A percentile compares a stretch with the other conserved stretches of the same genome.
Evolutionary conservation across 1,140 invertebrate species (phyloP).

Genomic region (Hyles vespertilio): DNA sequence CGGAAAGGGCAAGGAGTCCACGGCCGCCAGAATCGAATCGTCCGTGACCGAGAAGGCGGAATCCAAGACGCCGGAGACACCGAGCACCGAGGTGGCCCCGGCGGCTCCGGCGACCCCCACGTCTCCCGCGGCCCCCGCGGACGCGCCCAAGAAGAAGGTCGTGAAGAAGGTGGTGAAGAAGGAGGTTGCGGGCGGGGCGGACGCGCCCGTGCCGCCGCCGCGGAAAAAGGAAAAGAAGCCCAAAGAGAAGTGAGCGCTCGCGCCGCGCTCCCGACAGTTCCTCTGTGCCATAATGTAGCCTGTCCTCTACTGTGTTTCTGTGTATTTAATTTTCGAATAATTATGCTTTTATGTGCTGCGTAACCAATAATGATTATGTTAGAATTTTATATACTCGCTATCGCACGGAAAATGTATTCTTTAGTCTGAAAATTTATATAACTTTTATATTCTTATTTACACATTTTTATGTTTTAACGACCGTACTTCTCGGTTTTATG

Average conservation of each 20-base stretch:
- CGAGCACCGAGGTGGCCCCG: constrained; percentile 8
- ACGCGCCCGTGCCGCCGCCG: constrained; percentile 69
- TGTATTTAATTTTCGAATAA: constrained; percentile 54
- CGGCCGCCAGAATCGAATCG: constrained; percentile 53
- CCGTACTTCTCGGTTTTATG: constrained; percentile 32
- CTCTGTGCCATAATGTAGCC: constrained; percentile 69
- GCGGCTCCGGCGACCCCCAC: constrained; percentile 14
- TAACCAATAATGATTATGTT: constrained; percentile 43
- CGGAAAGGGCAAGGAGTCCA: constrained; percentile 40
- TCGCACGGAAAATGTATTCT: constrained; percentile 49
- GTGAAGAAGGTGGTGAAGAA: constrained; percentile 67
- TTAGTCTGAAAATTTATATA: constrained; percentile 39
- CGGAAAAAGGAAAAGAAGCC: constrained; percentile 75
- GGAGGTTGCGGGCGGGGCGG: constrained; percentile 43
- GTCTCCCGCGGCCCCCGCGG: constrained; percentile 28
- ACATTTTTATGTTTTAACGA: constrained; percentile 30
- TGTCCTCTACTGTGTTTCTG: constrained; percentile 46
- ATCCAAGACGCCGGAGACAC: constrained; percentile 5
- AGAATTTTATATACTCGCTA: constrained; percentile 48
- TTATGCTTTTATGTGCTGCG: constrained; percentile 59
- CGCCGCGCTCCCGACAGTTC: constrained; percentile 48
- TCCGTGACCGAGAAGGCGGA: constrained; percentile 32
- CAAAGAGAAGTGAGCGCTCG: constrained; percentile 64
- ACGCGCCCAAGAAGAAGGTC: constrained; percentile 59
- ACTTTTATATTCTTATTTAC: constrained; percentile 40